Evolutionary conservation across 37 sponge, comb jelly and placozoan species (phyloP).

Genomic region (Agelas oroides): DNA sequence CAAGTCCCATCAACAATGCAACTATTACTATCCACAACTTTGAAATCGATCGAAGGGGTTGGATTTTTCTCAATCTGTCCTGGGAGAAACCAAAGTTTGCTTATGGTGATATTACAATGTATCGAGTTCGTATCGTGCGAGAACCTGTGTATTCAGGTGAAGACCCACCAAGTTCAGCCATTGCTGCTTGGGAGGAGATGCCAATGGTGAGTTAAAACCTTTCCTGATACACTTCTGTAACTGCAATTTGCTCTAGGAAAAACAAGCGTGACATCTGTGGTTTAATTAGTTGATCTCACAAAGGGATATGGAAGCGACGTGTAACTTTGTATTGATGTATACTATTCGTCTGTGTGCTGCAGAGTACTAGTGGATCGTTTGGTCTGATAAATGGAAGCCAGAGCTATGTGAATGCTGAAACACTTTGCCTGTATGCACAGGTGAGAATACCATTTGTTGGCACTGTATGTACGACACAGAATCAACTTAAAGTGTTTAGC

Average conservation of each 20-base stretch:
- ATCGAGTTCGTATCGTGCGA: slow-evolving; percentile 9
- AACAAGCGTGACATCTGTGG: no score
- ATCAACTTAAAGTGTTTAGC: no score
- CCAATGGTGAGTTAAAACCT: no score
- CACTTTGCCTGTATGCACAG: neutral
- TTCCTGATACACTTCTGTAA: no score
- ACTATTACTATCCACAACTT: neutral
- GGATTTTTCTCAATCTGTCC: neutral
- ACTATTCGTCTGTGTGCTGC: neutral
- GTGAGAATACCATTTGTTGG: neutral
- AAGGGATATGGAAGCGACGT: no score
- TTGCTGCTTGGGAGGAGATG: no score
- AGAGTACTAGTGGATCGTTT: neutral
- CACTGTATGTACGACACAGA: no score
- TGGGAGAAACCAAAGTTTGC: slow-evolving; percentile 11
- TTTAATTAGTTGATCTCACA: no score
- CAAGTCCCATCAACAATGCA: slow-evolving; percentile 1
- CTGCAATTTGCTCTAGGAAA: no score
- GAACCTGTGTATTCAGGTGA: neutral
- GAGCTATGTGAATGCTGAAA: neutral
- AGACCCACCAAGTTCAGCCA: neutral
- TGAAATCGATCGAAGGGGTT: neutral
- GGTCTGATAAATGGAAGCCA: neutral
- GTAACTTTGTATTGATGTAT: no score
- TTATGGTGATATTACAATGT: slow-evolving; percentile 18